These are phyloP conservation scores for Lasioglossum villosulum DNA, from an alignment of 2,888 invertebrate species.

Conservation along the genomic window DNA sequence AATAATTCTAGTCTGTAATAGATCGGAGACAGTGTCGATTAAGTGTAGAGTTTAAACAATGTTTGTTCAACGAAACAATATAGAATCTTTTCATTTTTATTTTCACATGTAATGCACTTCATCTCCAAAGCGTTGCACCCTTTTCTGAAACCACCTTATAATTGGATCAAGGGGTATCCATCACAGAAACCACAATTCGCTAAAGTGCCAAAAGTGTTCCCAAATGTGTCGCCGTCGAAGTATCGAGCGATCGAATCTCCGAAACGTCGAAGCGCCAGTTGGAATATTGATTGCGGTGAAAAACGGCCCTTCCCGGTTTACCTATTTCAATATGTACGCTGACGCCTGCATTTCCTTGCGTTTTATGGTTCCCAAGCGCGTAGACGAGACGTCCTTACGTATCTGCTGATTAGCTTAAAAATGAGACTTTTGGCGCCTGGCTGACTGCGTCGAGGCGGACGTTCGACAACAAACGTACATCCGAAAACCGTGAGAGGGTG, in stretches of 20 bases:
- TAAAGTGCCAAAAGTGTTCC: slow-evolving; percentile 43
- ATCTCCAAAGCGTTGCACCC: background rate
- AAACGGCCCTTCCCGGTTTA: slow-evolving; percentile 24
- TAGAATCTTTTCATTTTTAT: background rate
- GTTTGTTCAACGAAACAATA: background rate
- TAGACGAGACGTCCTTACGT: slow-evolving; percentile 57
- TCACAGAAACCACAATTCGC: background rate
- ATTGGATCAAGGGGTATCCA: background rate
- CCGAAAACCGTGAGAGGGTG: slow-evolving; percentile 21
- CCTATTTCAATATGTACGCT: slow-evolving; percentile 56
- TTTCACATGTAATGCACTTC: background rate
- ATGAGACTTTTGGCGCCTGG: slow-evolving; percentile 65
- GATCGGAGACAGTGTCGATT: background rate
- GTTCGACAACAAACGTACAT: slow-evolving; percentile 21
- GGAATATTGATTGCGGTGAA: slow-evolving; percentile 57
- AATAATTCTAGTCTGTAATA: background rate
- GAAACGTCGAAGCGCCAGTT: slow-evolving; percentile 15
- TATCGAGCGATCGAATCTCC: slow-evolving; percentile 35
- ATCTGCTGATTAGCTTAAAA: slow-evolving; percentile 68
- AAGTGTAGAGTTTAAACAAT: background rate
- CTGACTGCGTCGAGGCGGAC: slow-evolving; percentile 34
- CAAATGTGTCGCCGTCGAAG: slow-evolving; percentile 28
- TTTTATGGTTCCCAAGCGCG: slow-evolving; percentile 38
- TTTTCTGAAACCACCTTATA: background rate
- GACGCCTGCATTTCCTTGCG: slow-evolving; percentile 42